Percentiles rank a stretch among this genome's conserved stretches.
phyloP scores from a whole-genome alignment of 1,140 invertebrate species.

The Hypothenemus hampei region DNA sequence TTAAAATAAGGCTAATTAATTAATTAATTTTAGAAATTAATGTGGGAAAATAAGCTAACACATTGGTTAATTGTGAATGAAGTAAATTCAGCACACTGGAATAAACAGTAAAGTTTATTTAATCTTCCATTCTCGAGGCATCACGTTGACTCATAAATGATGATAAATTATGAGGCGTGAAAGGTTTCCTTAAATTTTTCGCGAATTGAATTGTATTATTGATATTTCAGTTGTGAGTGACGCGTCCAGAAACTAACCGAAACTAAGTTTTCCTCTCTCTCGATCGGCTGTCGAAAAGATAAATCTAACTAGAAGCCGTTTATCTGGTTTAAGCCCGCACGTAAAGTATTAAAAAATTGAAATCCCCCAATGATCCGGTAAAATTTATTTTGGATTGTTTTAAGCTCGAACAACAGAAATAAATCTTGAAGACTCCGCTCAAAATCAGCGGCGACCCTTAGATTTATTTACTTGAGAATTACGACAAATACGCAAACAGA shows the following conservation, averaged over 20 bases:
- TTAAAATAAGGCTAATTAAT: too few relatives aligned
- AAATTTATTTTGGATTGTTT: conserved; percentile 25
- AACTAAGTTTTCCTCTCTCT: conserved; percentile 20
- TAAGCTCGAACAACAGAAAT: conserved; percentile 20
- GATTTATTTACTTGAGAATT: conserved; percentile 17
- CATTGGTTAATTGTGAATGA: too few relatives aligned
- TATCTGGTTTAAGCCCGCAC: conserved; percentile 22
- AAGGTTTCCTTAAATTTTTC: too few relatives aligned
- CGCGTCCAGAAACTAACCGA: conserved; percentile 10
- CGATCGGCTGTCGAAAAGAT: conserved; percentile 18
- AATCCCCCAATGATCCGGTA: conserved; percentile 24
- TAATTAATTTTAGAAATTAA: too few relatives aligned
- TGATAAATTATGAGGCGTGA: too few relatives aligned
- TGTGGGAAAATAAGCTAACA: too few relatives aligned
- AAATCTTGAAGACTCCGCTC: conserved; percentile 17
- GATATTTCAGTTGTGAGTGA: conserved; percentile 4
- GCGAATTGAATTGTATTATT: too few relatives aligned
- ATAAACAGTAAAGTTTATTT: too few relatives aligned
- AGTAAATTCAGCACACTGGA: too few relatives aligned
- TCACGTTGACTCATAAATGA: too few relatives aligned
- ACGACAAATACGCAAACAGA: conserved; percentile 14
- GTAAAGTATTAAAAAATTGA: conserved; percentile 26
- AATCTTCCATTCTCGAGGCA: too few relatives aligned
- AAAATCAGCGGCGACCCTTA: conserved; percentile 19
- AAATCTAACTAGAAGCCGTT: conserved; percentile 22